Evolutionary conservation across 1,140 invertebrate genomes (phyloP), one percentile per base, ranked within the genome.

Genomic region (Hyles euphorbiae): DNA sequence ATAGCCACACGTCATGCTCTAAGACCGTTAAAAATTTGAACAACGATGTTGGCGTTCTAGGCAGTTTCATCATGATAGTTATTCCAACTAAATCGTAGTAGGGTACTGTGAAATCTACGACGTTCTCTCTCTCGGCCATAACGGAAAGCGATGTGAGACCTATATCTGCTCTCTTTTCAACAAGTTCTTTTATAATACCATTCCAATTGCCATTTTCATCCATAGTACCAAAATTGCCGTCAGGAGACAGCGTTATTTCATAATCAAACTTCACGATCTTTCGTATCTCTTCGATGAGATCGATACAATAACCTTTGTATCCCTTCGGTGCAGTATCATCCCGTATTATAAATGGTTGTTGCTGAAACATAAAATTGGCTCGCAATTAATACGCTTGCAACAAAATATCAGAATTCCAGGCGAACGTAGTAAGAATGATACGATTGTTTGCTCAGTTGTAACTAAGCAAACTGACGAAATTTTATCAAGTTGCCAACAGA

Each of bases 21-120:
- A 99, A 88, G 4, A 99, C 98, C 1, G 97, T 98, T 32, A 99
- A 91, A 80, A 99, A 99, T 90, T 99, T 99, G 86, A 99, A 99
- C 4, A 99, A 90, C 0, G 97, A 98, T 5, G 96, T 97, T 34
- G 93, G 92, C 3, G 88, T 90, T 68, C 94, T 93, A 0, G 95
- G 93, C 71, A 96, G 93, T 70, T 94, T 94, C 94, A 97, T 97
- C 67, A 98, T 89, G 67, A 98, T 98, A 0, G 96, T 96, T 22
- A 98, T 96, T 0, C 98, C 97, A 0, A 98, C 97, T 40, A 98
- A 89, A 88, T 98, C 98, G 77, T 98, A 98, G 76, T 97, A 98
- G 0, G 97, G 97, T 0, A 98, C 96, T 0, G 97, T 98, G 72
- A 98, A 98, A 82, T 98, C 97, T 0, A 98, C 95, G 0, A 98